Conservation (phyloP, 1,140 invertebrate genomes). For the Saccostrea glomerata region DNA sequence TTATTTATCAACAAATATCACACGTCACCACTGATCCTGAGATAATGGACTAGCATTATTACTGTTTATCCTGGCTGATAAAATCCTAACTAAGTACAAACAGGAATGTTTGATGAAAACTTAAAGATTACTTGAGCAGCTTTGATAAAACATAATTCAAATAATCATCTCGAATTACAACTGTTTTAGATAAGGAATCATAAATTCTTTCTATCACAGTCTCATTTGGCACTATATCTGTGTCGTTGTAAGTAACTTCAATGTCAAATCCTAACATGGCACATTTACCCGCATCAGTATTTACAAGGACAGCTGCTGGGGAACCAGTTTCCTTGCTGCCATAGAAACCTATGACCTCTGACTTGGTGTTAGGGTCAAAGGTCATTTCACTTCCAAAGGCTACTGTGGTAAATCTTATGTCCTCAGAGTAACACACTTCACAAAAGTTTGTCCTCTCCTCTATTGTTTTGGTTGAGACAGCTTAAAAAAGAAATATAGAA, state of each 20-base stretch:
- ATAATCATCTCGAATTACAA: conserved; percentile 22
- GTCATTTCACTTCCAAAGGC: background rate
- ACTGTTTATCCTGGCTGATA: no score
- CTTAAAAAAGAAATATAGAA: background rate
- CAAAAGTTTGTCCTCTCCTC: background rate
- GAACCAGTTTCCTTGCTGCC: background rate
- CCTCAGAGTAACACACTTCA: background rate
- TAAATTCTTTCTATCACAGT: background rate
- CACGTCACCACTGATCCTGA: no score
- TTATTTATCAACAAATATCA: no score
- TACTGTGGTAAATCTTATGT: background rate
- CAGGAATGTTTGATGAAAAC: no score
- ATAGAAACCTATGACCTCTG: background rate
- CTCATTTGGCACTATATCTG: background rate
- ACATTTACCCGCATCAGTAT: background rate
- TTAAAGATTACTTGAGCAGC: background rate
- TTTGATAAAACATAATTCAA: background rate
- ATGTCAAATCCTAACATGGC: background rate
- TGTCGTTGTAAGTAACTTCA: background rate
- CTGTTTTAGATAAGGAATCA: background rate
- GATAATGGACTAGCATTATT: no score
- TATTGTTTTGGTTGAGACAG: background rate
- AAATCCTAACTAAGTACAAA: no score
- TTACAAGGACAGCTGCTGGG: background rate
- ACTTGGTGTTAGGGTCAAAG: background rate